Percentiles rank a stretch among this genome's conserved stretches.
Evolutionary conservation across 2,797 vertebrate species (phyloP).

Genomic region (Melanogrammus aeglefinus): DNA sequence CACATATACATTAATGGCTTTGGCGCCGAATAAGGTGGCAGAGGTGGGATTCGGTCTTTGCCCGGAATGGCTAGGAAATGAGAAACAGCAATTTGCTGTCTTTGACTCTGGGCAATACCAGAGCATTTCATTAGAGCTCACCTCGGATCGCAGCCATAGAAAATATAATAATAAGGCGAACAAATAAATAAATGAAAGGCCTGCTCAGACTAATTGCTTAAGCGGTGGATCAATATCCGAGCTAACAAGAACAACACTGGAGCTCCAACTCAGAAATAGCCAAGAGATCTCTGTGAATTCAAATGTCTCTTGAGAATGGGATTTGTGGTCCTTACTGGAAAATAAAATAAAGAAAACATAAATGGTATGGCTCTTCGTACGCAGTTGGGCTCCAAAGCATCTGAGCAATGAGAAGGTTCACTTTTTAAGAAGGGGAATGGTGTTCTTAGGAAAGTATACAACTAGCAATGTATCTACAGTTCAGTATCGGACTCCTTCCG

Average conservation of each 20-base stretch:
- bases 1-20: no score
- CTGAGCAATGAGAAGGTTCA: background rate
- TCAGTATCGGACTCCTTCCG: background rate
- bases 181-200: constrained; percentile 21
- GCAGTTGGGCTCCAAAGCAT: background rate
- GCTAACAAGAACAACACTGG: constrained; percentile 51
- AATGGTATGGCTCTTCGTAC: no score
- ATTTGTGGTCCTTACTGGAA: constrained; percentile 45
- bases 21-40: background rate
- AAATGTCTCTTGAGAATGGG: constrained; percentile 38
- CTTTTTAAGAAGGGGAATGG: background rate
- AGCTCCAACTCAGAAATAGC: constrained; percentile 45
- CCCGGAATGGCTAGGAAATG: constrained; percentile 32
- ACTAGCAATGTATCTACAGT: no score
- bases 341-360: background rate
- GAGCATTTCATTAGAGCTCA: constrained; percentile 43
- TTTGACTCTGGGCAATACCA: constrained; percentile 43
- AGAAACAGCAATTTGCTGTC: constrained; percentile 47
- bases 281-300: constrained; percentile 47
- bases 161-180: constrained; percentile 38
- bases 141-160: constrained; percentile 36
- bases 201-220: constrained; percentile 64
- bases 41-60: background rate
- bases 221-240: constrained; percentile 57
- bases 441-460: no score